Percentiles rank a stretch among this genome's conserved stretches.
phyloP scores from a whole-genome alignment of 2,797 vertebrate genomes.

The Lutjanus argentimaculatus region DNA sequence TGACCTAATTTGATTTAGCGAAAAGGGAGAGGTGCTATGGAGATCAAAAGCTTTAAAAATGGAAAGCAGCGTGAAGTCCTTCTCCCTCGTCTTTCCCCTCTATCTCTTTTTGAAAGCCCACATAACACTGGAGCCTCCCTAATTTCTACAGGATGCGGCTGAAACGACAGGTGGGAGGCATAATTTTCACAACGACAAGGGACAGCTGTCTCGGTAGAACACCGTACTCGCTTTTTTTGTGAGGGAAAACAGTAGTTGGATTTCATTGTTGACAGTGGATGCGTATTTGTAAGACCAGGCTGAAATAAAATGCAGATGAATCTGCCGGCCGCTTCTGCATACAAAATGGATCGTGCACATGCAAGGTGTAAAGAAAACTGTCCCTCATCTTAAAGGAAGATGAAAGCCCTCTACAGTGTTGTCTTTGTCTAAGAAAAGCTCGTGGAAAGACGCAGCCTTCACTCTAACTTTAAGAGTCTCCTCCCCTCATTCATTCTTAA shows the following conservation, averaged over 20 bases:
- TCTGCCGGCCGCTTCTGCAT: conserved; percentile 2
- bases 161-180: conserved; percentile 60
- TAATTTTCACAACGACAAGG: conserved; percentile 39
- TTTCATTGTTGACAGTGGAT: conserved; percentile 21
- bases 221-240: conserved; percentile 23
- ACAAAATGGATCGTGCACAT: conserved; percentile 8
- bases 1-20: conserved; percentile 76
- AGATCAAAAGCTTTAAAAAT: conserved; percentile 75
- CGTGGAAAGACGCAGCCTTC: conserved; percentile 38
- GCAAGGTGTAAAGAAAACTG: conserved; percentile 2
- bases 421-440: conserved; percentile 44
- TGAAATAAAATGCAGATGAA: conserved; percentile 40
- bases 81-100: conserved; percentile 44
- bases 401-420: conserved; percentile 9
- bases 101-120: conserved; percentile 56
- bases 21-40: conserved; percentile 64
- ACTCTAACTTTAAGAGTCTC: conserved; percentile 53
- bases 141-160: conserved; percentile 41
- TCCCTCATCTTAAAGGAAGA: conserved; percentile 20
- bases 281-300: conserved; percentile 26
- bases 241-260: neutral
- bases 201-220: conserved; percentile 53
- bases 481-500: conserved; percentile 82
- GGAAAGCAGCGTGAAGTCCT: conserved; percentile 60
- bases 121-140: conserved; percentile 34